Conservation (phyloP, 2,797 vertebrate genomes). For the Cossypha dichroa region DNA sequence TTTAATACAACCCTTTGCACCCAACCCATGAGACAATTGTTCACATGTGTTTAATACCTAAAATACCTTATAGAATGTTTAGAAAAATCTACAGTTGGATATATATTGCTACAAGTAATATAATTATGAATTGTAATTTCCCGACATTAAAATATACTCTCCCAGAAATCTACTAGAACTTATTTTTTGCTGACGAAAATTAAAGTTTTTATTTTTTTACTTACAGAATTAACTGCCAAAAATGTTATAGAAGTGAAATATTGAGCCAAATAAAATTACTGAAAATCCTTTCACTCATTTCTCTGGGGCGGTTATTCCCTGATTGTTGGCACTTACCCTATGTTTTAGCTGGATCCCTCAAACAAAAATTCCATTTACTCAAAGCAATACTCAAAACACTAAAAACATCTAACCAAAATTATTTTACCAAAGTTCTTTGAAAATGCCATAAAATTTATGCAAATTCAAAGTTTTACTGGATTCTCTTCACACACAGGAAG, state of each 20-base stretch:
- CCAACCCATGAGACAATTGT: neutral
- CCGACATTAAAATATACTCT: neutral
- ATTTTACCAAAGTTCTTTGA: neutral
- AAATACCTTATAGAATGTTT: neutral
- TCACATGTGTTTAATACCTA: neutral
- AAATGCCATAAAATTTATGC: neutral
- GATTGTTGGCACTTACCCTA: rapidly evolving
- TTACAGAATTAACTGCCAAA: neutral
- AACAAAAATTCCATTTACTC: neutral
- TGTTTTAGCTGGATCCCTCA: neutral
- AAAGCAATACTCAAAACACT: neutral
- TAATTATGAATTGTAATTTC: neutral
- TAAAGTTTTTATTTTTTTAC: rapidly evolving
- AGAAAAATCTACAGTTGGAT: neutral
- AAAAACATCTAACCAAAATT: neutral
- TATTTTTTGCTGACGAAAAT: neutral
- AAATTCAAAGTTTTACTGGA: neutral
- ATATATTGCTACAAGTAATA: neutral
- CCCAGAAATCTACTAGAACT: neutral
- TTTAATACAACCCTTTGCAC: neutral
- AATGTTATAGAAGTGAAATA: neutral
- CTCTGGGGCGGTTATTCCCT: neutral
- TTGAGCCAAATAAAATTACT: neutral
- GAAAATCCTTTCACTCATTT: neutral
- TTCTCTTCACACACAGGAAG: neutral